These are phyloP conservation scores for Agrilus cyanescens DNA, from an alignment of 2,888 invertebrate genomes.

Conservation along the genomic window DNA sequence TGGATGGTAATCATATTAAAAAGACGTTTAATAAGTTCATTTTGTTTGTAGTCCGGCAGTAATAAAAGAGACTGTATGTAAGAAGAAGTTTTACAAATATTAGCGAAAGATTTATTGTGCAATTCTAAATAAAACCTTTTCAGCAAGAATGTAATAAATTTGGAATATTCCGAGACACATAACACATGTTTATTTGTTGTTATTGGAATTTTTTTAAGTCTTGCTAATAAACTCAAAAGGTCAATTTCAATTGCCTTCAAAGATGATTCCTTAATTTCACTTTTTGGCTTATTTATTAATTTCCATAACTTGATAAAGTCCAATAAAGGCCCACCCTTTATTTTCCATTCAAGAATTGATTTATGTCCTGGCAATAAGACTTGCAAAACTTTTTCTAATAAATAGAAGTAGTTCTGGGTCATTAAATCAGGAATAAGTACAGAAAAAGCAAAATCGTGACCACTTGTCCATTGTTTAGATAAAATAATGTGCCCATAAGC, in stretches of 20 bases:
- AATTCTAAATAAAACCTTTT: constrained; percentile 2
- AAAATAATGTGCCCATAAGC: constrained; percentile 56
- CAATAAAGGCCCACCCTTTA: constrained; percentile 7
- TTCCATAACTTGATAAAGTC: constrained; percentile 4
- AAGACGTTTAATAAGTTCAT: no score
- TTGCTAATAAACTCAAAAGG: neutral
- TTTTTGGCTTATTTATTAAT: no score
- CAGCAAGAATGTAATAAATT: constrained; percentile 5
- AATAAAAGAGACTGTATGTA: no score
- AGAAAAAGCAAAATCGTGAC: constrained; percentile 62
- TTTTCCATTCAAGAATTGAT: constrained; percentile 5
- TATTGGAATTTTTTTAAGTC: constrained; percentile 8
- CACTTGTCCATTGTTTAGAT: constrained; percentile 62
- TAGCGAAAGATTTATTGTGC: neutral
- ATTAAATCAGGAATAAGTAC: constrained; percentile 60
- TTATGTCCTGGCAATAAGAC: constrained; percentile 7
- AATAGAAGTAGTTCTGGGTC: constrained; percentile 39
- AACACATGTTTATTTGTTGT: constrained; percentile 6
- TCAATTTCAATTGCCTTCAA: neutral
- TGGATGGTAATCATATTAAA: no score
- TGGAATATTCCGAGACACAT: constrained; percentile 9
- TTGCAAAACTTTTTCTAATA: constrained; percentile 18
- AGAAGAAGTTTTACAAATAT: no score
- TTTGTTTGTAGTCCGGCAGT: no score
- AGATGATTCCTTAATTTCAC: neutral